phyloP scores from a whole-genome alignment of 2,797 vertebrate species.

The Lacerta agilis region DNA sequence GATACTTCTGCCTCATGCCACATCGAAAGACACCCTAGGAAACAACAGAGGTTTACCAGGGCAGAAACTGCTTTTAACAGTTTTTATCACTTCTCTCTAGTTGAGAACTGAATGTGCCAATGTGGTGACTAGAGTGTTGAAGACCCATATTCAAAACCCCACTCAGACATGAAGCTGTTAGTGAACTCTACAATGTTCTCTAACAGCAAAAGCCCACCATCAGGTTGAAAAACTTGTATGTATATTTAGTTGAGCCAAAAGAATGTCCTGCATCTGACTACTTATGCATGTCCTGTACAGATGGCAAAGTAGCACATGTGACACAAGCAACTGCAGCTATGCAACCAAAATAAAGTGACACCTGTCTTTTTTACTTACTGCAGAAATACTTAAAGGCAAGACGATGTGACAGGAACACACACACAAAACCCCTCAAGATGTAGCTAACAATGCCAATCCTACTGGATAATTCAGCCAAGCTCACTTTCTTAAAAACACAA shows the following conservation, averaged over 20 bases:
- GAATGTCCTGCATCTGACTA: conserved; percentile 7
- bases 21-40: background rate
- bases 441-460: background rate
- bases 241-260: conserved; percentile 12
- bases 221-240: background rate
- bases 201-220: background rate
- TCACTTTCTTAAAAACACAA: background rate
- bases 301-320: conserved; percentile 15
- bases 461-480: background rate
- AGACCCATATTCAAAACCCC: too few relatives aligned
- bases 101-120: too few relatives aligned
- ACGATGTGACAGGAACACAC: background rate
- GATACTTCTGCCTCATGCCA: background rate
- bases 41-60: background rate
- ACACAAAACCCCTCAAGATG: background rate
- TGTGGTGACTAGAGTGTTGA: too few relatives aligned
- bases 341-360: conserved; percentile 41
- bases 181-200: background rate
- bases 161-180: too few relatives aligned
- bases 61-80: background rate
- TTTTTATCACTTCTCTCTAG: background rate
- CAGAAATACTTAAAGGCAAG: conserved; percentile 15
- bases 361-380: conserved; percentile 20
- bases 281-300: background rate
- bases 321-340: conserved; percentile 17